Evolutionary conservation across 2,888 invertebrate species (phyloP).

Genomic region (Drosophila planitibia): DNA sequence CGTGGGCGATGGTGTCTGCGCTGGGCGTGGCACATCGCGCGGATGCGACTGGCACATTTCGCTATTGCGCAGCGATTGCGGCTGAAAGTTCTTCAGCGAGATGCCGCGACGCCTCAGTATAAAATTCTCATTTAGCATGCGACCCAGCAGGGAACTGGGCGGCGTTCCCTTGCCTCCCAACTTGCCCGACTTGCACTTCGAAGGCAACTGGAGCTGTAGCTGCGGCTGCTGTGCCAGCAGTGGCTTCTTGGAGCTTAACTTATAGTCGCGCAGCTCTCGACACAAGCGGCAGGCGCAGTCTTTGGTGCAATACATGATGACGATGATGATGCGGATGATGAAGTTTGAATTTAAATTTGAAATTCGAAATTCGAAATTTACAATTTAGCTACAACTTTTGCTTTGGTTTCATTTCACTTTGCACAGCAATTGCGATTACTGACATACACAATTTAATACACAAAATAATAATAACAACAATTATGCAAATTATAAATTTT

Average conservation of each 20-base stretch:
- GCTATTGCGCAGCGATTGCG: slow-evolving; percentile 80
- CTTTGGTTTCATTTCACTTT: slow-evolving; percentile 74
- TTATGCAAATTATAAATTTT: slow-evolving; percentile 81
- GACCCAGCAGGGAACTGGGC: slow-evolving; percentile 78
- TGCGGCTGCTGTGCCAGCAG: slow-evolving; percentile 21
- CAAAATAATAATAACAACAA: slow-evolving; percentile 68
- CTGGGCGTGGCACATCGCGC: slow-evolving; percentile 60
- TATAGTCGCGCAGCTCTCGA: slow-evolving; percentile 89
- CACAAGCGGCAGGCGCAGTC: slow-evolving; percentile 92
- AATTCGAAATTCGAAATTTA: slow-evolving; percentile 9
- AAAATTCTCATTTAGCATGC: slow-evolving; percentile 85
- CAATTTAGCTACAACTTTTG: slow-evolving; percentile 34
- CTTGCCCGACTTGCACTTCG: slow-evolving; percentile 37
- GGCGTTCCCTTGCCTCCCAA: slow-evolving; percentile 46
- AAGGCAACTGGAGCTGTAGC: slow-evolving; percentile 18
- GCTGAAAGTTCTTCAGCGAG: slow-evolving; percentile 83
- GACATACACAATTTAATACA: slow-evolving; percentile 60
- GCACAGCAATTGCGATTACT: slow-evolving; percentile 49
- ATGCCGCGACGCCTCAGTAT: slow-evolving; percentile 85
- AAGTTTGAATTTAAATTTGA: slow-evolving; percentile 29
- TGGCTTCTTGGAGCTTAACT: slow-evolving; percentile 69
- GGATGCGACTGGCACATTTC: slow-evolving; percentile 78
- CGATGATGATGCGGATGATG: slow-evolving; percentile 41
- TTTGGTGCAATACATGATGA: slow-evolving; percentile 89
- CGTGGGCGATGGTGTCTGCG: slow-evolving; percentile 80